These are phyloP conservation scores for Heliconius congener DNA, from an alignment of 1,140 invertebrate species.

Conservation along the genomic window DNA sequence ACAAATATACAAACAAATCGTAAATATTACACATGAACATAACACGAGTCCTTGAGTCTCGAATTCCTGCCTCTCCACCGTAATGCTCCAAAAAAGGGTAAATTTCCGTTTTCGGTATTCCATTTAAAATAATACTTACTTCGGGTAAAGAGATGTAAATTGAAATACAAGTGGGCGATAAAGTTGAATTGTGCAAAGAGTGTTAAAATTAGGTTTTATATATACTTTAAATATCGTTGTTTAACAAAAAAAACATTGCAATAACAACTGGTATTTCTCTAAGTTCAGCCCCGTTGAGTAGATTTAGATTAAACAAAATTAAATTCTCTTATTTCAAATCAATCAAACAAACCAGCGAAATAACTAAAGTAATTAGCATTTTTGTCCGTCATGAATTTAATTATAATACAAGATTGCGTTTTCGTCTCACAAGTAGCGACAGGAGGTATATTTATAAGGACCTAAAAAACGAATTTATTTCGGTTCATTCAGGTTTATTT, in stretches of 20 bases:
- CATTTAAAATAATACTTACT: too few species aligned
- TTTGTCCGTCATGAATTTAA: conserved; percentile 28
- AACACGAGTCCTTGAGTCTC: not conserved
- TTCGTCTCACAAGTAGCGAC: not conserved
- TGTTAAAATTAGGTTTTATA: not conserved
- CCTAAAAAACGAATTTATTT: not conserved
- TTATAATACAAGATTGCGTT: not conserved
- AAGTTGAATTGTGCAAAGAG: not conserved
- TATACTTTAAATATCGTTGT: too few species aligned
- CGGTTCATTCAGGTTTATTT: not conserved
- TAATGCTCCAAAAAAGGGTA: too few species aligned
- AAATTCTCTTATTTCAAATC: not conserved
- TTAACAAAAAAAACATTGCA: not conserved
- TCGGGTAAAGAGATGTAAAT: conserved; percentile 11
- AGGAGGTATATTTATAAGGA: not conserved
- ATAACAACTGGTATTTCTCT: too few species aligned
- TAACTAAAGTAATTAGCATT: conserved; percentile 22
- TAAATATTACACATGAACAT: conserved; percentile 1
- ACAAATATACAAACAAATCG: not conserved
- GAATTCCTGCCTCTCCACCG: not conserved
- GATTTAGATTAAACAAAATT: not conserved
- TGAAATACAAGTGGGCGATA: conserved; percentile 5
- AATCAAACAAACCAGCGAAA: not conserved
- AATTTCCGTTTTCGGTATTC: conserved; percentile 21
- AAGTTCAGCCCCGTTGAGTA: too few species aligned